Conservation (phyloP, 1,140 invertebrate genomes). For the Mylabris phalerata region DNA sequence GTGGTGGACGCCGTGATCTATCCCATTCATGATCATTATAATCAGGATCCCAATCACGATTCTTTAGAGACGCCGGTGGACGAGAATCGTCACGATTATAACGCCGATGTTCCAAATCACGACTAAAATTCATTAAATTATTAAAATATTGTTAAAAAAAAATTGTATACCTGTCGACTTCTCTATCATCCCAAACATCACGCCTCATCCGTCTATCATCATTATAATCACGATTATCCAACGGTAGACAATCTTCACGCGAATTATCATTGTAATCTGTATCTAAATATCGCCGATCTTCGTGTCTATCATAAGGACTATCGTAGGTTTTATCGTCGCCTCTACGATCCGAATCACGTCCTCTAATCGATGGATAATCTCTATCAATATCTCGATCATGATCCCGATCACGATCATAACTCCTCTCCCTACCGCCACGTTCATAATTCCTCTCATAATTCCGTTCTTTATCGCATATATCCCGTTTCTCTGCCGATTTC, state of each 20-base stretch:
- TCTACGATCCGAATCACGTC: slow-evolving; percentile 24
- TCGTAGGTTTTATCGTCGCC: slow-evolving; percentile 37
- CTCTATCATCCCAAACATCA: slow-evolving; percentile 36
- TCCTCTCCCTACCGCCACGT: slow-evolving; percentile 5
- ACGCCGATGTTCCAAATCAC: slow-evolving; percentile 19
- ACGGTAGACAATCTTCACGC: slow-evolving; percentile 32
- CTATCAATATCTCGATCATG: slow-evolving; percentile 13
- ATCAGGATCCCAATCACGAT: slow-evolving; percentile 31
- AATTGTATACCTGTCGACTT: slow-evolving; percentile 22
- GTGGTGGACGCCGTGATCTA: slow-evolving; percentile 22
- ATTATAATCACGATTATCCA: slow-evolving; percentile 30
- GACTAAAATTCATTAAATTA: background rate
- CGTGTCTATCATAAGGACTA: slow-evolving; percentile 35
- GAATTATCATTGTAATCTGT: slow-evolving; percentile 33
- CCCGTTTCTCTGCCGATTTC: slow-evolving; percentile 31
- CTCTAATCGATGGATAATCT: slow-evolving; percentile 13
- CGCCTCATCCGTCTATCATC: slow-evolving; percentile 32
- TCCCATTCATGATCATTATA: slow-evolving; percentile 38
- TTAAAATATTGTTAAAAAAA: background rate
- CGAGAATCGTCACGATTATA: slow-evolving; percentile 31
- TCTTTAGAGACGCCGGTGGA: slow-evolving; percentile 12
- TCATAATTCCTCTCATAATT: slow-evolving; percentile 22
- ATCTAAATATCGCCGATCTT: slow-evolving; percentile 36
- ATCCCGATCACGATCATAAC: slow-evolving; percentile 7
- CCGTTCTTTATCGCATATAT: slow-evolving; percentile 26